Evolutionary conservation across 2,888 invertebrate genomes (phyloP), one percentile per base, ranked within the genome.

Genomic region (Cloeon dipterum): DNA sequence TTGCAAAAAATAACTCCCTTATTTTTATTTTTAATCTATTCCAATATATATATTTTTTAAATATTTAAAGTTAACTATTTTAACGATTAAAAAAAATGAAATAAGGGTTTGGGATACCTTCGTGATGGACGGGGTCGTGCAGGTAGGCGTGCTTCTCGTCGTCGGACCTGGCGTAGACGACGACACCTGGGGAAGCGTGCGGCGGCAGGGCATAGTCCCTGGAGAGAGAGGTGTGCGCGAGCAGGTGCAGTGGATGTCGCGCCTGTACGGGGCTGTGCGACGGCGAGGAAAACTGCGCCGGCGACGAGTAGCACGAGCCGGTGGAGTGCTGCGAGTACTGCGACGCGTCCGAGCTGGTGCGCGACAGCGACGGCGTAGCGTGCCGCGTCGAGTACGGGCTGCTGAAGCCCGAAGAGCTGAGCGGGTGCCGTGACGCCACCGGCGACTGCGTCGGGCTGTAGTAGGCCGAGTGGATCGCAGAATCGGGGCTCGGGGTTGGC

Each of bases 281-380:
- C 20, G 83, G 83, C 43, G 77, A 77, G 51, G 76, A 78, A 56
- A 29, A 29, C 29, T 29, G 29, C n/a, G 29, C 29, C 8, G 29
- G 29, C 58, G 62, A 62, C 38, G 62, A 61, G 10, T 76, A 76
- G 51, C 79, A 79, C 54, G 78, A 81, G 34, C 41, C 43, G 7
- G 37, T 34, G 3, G 42, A 79, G 59, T 83, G 83, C 36, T 45
- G 46, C 8, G 47, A 47, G 47, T 83, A 83, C 54, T 79, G 78
- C 41, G 85, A 85, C 3, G 86, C 85, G 53, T 86, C 86, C 48
- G 82, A 83, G 60, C 86, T 86, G 61, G 85, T 86, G 41, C 86
- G 70, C n/a, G 35, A 34, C n/a, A 34, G 34, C n/a, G 35, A 34
- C 8, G 35, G 35, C 19, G 35, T 34, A 5, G 35, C 21, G 19